Evolutionary conservation across 1,140 invertebrate species (phyloP), one percentile per base, ranked within the genome.

Genomic region (Anthonomus grandis): DNA sequence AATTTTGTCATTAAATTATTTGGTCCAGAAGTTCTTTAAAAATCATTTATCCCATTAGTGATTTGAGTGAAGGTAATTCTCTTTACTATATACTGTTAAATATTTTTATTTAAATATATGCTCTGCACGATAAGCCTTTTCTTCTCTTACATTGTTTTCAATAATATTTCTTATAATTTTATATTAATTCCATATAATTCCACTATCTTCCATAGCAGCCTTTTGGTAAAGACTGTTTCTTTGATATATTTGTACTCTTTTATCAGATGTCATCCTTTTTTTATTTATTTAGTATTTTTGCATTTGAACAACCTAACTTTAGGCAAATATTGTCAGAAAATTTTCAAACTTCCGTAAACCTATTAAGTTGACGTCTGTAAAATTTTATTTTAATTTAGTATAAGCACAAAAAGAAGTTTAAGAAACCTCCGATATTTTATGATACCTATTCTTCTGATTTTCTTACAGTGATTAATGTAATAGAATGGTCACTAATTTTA

Each of bases 221-320:
- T 21, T 45, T 45, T 18, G 4, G 22, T 45, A 45, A 13, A 45
- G 22, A 5, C 10, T 5, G 17, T 45, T 21, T 17, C 42, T 45
- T 45, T 45, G 9, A 4, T 6, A 17, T 21, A 45, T 45, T 21
- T 19, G 17, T 45, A 19, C 17, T 18, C 23, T 45, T n/a, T 19
- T 45, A 3, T 22, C 42, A 45, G 42, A 13, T 3, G 42, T 45
- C 4, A 45, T 45, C 42, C 42, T 19, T 24, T 5, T 18, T 45
- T 45, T 45, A 24, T 45, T 45, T 18, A 22, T 3, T n/a, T n/a
- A n/a, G 22, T 22, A 45, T 45, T 45, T 45, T 22, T 45, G 42
- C 22, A 6, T 21, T 22, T 22, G 19, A 45, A 5, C 3, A 21
- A 45, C 13, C 22, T 4, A 45, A 15, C 13, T 18, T 18, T 5